These are phyloP conservation scores for Pollenia labialis DNA, from an alignment of 2,888 invertebrate species.

Conservation along the genomic window DNA sequence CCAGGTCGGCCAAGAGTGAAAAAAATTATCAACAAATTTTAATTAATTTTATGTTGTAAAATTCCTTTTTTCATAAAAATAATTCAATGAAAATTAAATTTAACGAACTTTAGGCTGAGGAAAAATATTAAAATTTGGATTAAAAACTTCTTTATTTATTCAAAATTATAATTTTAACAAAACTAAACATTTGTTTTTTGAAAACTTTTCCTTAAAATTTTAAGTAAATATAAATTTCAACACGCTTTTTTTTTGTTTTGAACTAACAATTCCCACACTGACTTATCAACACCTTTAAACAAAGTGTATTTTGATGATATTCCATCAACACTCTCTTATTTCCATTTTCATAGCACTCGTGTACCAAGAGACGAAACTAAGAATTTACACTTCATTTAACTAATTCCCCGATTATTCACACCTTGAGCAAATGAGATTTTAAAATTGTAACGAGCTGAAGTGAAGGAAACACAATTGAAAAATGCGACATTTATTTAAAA, in stretches of 20 bases:
- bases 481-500: slow-evolving; percentile 57
- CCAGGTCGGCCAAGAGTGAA: no score
- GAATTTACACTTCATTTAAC: slow-evolving; percentile 80
- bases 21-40: no score
- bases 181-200: not conserved
- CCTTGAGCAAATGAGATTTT: slow-evolving; percentile 75
- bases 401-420: slow-evolving; percentile 81
- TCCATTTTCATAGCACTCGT: slow-evolving; percentile 40
- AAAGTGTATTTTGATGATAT: slow-evolving; percentile 63
- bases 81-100: no score
- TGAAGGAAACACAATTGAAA: slow-evolving; percentile 39
- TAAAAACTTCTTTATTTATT: not conserved
- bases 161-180: not conserved
- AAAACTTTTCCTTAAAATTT: not conserved
- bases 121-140: no score
- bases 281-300: slow-evolving; percentile 55
- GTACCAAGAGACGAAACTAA: slow-evolving; percentile 43
- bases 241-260: not conserved
- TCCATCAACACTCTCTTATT: slow-evolving; percentile 47
- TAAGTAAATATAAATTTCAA: not conserved
- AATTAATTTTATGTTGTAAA: no score
- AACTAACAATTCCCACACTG: slow-evolving; percentile 59
- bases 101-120: no score
- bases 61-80: no score
- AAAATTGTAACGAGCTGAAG: slow-evolving; percentile 63